A percentile compares a stretch with the other conserved stretches of the same genome.
Evolutionary conservation across 1,140 invertebrate species (phyloP).

Genomic region (Trichonephila inaurata): DNA sequence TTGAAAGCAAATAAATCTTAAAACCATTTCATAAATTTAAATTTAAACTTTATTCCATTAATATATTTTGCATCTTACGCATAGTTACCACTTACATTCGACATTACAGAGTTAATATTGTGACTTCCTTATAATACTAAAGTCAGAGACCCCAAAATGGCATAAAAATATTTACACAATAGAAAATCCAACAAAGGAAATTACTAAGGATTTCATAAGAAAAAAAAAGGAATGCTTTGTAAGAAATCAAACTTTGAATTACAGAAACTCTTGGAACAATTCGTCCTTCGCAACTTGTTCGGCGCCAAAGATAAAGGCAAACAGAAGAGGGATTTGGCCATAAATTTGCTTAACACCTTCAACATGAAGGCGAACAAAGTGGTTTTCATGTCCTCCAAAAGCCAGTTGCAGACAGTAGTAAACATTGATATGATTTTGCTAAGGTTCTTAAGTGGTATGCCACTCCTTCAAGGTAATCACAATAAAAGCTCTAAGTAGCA

Average conservation of each 20-base stretch:
- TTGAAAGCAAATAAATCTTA: too few species aligned
- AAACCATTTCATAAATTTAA: too few species aligned
- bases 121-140: too few species aligned
- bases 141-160: too few species aligned
- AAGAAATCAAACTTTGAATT: too few species aligned
- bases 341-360: conserved; percentile 21
- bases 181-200: background rate
- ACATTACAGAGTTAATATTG: too few species aligned
- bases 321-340: conserved; percentile 2
- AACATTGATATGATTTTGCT: conserved; percentile 26
- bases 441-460: background rate
- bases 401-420: conserved; percentile 23
- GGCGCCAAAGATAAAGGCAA: background rate
- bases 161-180: too few species aligned
- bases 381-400: background rate
- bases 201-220: background rate
- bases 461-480: conserved; percentile 14
- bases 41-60: too few species aligned
- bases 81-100: too few species aligned
- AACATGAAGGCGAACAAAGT: background rate
- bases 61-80: too few species aligned
- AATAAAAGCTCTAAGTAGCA: conserved; percentile 26
- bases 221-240: background rate
- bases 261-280: background rate
- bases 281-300: background rate